Conservation (phyloP, 1,140 invertebrate genomes). For the Drosophila novamexicana region DNA sequence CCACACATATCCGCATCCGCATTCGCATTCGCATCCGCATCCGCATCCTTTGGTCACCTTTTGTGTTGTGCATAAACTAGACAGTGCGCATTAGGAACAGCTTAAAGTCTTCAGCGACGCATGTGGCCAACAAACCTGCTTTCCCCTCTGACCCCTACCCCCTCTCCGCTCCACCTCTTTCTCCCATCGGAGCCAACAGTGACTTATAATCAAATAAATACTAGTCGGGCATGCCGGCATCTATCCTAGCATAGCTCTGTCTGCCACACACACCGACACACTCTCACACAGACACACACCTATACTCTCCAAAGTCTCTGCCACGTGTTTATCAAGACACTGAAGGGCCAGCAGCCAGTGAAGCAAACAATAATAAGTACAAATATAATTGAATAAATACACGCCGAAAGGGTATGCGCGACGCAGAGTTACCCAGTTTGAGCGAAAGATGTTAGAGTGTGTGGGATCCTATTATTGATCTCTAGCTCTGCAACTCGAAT, state of each 20-base stretch:
- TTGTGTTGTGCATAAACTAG: conserved; percentile 67
- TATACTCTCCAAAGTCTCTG: conserved; percentile 5
- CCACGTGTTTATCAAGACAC: conserved; percentile 67
- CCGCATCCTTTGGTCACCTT: conserved; percentile 60
- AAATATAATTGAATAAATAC: conserved; percentile 1
- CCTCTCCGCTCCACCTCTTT: neutral
- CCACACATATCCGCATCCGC: neutral
- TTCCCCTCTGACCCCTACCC: neutral
- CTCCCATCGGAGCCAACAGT: neutral
- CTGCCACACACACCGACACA: conserved; percentile 5
- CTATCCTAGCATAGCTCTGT: neutral
- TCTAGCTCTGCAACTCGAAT: no score
- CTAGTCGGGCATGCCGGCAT: conserved; percentile 1
- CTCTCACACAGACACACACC: neutral
- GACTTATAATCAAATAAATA: conserved; percentile 76
- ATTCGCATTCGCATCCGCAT: conserved; percentile 13
- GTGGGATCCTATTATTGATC: no score
- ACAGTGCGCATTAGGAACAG: conserved; percentile 71
- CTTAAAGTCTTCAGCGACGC: conserved; percentile 75
- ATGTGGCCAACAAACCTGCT: conserved; percentile 31
- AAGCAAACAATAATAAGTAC: conserved; percentile 15
- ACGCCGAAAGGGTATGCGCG: conserved; percentile 2
- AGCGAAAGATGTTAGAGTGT: neutral
- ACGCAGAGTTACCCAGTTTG: neutral
- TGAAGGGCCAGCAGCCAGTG: neutral